These are phyloP conservation scores for Umimayanthus chanpuru DNA, from an alignment of 92 coral and sea anemone genomes.

Conservation along the genomic window DNA sequence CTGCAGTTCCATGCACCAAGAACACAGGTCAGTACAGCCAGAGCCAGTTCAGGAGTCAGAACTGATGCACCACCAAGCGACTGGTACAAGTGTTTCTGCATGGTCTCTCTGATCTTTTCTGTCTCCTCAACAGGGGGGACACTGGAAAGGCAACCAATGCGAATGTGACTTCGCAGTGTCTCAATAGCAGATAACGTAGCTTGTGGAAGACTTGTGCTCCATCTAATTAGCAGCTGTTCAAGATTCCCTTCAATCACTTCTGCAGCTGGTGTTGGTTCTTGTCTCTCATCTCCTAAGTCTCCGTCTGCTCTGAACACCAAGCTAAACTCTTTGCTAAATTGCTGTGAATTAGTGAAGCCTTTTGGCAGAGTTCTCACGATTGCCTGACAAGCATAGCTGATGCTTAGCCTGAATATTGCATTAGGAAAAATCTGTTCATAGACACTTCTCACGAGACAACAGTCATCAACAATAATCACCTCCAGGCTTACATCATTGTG, in stretches of 20 bases:
- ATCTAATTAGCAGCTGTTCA: constrained; percentile 55
- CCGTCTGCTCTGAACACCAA: constrained; percentile 62
- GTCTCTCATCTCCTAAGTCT: constrained; percentile 59
- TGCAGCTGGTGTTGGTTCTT: constrained; percentile 52
- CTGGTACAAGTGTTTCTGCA: constrained; percentile 66
- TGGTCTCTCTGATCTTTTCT: constrained; percentile 61
- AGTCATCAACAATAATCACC: constrained; percentile 72
- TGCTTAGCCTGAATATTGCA: constrained; percentile 30
- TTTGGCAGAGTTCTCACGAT: constrained; percentile 59
- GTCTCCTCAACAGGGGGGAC: constrained; percentile 79
- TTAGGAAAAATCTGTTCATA: constrained; percentile 54
- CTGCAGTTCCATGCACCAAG: constrained; percentile 72
- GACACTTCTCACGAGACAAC: constrained; percentile 61
- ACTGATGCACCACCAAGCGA: constrained; percentile 68
- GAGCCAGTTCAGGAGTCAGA: constrained; percentile 74
- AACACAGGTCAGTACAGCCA: constrained; percentile 63
- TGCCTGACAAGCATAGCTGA: constrained; percentile 58
- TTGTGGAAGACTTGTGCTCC: constrained; percentile 47
- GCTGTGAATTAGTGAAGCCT: constrained; percentile 30
- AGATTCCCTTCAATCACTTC: constrained; percentile 64
- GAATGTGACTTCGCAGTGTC: constrained; percentile 63
- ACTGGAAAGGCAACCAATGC: constrained; percentile 67
- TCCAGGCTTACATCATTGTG: constrained; percentile 63
- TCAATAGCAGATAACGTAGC: constrained; percentile 56
- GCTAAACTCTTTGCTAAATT: constrained; percentile 67